Percentiles rank a stretch among this genome's conserved stretches.
Evolutionary conservation across 35 echinoderm and acorn worm genomes (phyloP).

Genomic region (Amphiura filiformis): DNA sequence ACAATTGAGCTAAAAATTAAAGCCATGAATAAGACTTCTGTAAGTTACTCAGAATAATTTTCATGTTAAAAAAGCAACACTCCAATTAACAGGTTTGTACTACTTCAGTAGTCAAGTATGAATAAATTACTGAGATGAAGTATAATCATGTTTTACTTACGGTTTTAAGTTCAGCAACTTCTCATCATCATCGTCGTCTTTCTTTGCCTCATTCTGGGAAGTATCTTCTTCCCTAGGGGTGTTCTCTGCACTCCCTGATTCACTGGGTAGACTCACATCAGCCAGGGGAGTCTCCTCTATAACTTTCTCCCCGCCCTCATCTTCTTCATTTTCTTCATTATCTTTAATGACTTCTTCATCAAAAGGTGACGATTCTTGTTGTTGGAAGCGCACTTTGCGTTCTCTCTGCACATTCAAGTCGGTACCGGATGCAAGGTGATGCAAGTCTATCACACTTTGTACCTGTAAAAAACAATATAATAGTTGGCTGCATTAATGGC

Average conservation of each 20-base stretch:
- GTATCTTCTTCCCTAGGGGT: background rate
- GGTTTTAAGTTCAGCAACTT: background rate
- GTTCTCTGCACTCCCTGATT: background rate
- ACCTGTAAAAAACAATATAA: background rate
- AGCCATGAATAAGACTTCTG: too few relatives aligned
- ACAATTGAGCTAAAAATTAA: too few relatives aligned
- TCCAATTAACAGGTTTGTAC: too few relatives aligned
- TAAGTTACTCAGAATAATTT: too few relatives aligned
- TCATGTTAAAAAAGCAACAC: too few relatives aligned
- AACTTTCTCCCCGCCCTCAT: background rate
- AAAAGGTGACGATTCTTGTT: slow-evolving; percentile 24
- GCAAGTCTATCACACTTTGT: slow-evolving; percentile 10
- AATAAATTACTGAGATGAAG: too few relatives aligned
- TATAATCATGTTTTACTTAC: background rate
- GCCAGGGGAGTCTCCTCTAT: background rate
- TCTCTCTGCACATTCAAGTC: background rate
- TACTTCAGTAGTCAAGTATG: too few relatives aligned
- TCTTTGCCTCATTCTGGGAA: background rate
- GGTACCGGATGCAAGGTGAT: background rate
- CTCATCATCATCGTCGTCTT: background rate
- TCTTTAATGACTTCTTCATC: slow-evolving; percentile 1
- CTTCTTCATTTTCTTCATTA: background rate
- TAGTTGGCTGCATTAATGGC: too few relatives aligned
- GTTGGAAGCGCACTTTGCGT: slow-evolving; percentile 16
- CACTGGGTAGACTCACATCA: background rate